A percentile compares a stretch with the other conserved stretches of the same genome.
phyloP scores from a whole-genome alignment of 2,888 invertebrate genomes.

The Heliconius aoede region DNA sequence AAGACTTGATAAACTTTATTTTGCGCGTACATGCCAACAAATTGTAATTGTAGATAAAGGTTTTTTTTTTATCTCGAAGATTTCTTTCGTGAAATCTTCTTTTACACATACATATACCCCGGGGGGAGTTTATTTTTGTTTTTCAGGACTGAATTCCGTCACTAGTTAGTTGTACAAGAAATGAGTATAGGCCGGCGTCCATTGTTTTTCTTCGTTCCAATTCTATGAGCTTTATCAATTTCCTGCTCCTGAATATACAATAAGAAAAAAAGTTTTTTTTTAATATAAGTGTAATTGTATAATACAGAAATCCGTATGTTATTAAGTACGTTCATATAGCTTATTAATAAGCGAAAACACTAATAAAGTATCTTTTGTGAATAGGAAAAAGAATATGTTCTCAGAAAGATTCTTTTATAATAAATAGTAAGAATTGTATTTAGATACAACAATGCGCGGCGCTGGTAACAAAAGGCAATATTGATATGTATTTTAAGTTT shows the following conservation, averaged over 20 bases:
- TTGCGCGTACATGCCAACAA: constrained; percentile 51
- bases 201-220: too few relatives aligned
- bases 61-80: too few relatives aligned
- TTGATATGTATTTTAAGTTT: constrained; percentile 40
- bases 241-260: too few relatives aligned
- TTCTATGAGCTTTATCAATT: too few relatives aligned
- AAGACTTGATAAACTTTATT: constrained; percentile 73
- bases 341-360: constrained; percentile 25
- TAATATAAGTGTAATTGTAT: constrained; percentile 15
- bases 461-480: constrained; percentile 37
- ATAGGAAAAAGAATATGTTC: constrained; percentile 28
- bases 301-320: constrained; percentile 4
- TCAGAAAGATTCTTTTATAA: constrained; percentile 29
- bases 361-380: constrained; percentile 31
- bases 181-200: too few relatives aligned
- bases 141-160: too few relatives aligned
- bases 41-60: neutral
- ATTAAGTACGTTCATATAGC: constrained; percentile 30
- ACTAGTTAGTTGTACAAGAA: too few relatives aligned
- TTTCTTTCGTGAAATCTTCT: too few relatives aligned
- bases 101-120: too few relatives aligned
- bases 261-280: neutral
- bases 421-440: constrained; percentile 35
- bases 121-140: too few relatives aligned
- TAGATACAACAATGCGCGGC: constrained; percentile 26